Evolutionary conservation across 2,888 invertebrate species (phyloP), one percentile per base, ranked within the genome.

Genomic region (Platynereis dumerilii): DNA sequence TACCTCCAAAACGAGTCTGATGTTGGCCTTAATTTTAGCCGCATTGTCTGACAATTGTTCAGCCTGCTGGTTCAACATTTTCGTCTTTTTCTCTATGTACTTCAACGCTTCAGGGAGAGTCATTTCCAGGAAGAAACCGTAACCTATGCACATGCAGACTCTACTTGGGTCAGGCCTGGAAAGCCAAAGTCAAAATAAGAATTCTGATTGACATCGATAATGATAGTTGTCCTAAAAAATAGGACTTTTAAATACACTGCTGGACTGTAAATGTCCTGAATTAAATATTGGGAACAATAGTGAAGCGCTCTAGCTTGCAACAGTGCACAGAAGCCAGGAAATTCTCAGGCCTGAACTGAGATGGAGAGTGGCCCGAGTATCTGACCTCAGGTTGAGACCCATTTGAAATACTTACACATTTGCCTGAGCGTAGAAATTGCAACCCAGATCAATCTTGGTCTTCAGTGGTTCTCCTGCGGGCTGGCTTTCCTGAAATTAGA

Each of bases 401-500:
- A n/a, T n/a, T n/a, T n/a, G n/a, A n/a, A 48, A 48, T 62, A 74
- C 82, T 59, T 87, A 84, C 60, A 93, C 89, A 62, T 89, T 85
- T 0, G 92, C 92, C 81, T 93, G 90, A 80, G 92, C 89, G 76
- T 91, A 94, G 73, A 93, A 91, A 80, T 91, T 91, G 74, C 91
- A 90, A n/a, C 94, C 94, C 34, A 94, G 84, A 79, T 94, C 91
- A 28, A 94, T 87, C 84, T 90, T 87, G 0, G 90, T 90, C 76
- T 90, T 90, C 58, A 90, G 85, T 29, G 87, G 87, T 68, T 86
- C 85, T 3, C 88, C 86, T 56, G 88, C 86, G 0, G 87, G 78
- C 24, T 59, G 20, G 28, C 57, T 57, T 20, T 62, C 62, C 62
- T 62, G 27, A 1, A 56, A 57, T 2, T n/a, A n/a, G n/a, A n/a